These are phyloP conservation scores for Macrosteles quadrilineatus DNA, from an alignment of 1,140 invertebrate species.

Conservation along the genomic window DNA sequence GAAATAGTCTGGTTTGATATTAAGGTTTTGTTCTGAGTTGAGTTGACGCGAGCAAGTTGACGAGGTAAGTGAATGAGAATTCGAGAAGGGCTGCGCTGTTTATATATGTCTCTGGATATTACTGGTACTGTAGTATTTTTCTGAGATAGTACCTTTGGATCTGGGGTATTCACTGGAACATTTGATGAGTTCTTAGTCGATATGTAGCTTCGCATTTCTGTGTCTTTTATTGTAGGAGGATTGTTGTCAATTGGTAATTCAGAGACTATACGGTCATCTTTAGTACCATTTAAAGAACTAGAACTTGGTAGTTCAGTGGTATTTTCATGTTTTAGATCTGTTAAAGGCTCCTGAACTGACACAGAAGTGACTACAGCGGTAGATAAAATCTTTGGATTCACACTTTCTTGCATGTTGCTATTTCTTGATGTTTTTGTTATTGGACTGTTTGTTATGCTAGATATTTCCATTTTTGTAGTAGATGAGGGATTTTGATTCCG, in stretches of 20 bases:
- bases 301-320: not conserved
- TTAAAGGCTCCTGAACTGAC: constrained; percentile 37
- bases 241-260: not conserved
- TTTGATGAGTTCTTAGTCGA: no score
- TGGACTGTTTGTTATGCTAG: not conserved
- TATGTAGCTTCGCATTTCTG: no score
- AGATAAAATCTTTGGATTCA: constrained; percentile 38
- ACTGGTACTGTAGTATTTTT: not conserved
- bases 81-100: not conserved
- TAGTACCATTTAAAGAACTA: not conserved
- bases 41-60: no score
- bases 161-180: no score
- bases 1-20: no score
- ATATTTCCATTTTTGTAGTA: not conserved
- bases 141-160: not conserved
- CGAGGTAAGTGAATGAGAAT: no score
- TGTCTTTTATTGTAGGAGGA: no score
- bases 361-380: constrained; percentile 42
- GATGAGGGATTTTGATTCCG: not conserved
- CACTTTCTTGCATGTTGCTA: not conserved
- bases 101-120: not conserved
- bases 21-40: no score
- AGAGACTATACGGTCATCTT: not conserved
- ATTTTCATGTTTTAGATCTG: not conserved
- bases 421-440: not conserved